phyloP scores from a whole-genome alignment of 1,140 invertebrate genomes.

The Teleopsis dalmanni region DNA sequence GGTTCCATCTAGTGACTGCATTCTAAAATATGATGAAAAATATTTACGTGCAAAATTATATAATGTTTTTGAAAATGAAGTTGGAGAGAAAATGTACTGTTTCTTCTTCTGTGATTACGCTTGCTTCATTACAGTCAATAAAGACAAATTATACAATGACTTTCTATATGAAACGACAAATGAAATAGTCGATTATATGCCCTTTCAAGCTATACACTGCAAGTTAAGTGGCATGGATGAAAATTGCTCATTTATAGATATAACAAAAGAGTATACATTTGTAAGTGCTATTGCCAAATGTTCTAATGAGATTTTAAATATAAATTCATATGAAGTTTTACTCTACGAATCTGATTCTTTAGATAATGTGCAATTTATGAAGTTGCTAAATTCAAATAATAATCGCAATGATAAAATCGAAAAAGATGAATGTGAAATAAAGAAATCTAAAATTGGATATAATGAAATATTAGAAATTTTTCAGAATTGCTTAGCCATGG shows the following conservation, averaged over 20 bases:
- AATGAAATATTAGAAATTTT: too few species aligned
- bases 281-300: conserved; percentile 5
- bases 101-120: conserved; percentile 15
- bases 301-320: background rate
- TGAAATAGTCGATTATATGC: conserved; percentile 11
- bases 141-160: conserved; percentile 11
- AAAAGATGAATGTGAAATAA: too few species aligned
- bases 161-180: conserved; percentile 10
- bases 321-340: conserved; percentile 13
- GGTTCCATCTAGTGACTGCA: conserved; percentile 11
- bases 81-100: background rate
- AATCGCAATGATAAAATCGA: too few species aligned
- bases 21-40: conserved; percentile 7
- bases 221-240: conserved; percentile 8
- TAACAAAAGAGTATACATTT: conserved; percentile 7
- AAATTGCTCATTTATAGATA: background rate
- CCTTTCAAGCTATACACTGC: conserved; percentile 12
- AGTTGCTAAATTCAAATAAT: conserved; percentile 10
- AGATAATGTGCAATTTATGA: conserved; percentile 1
- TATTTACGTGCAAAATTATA: conserved; percentile 11
- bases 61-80: background rate
- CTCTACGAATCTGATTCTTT: conserved; percentile 10
- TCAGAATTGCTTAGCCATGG: too few species aligned
- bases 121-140: conserved; percentile 3
- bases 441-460: too few species aligned